Conservation (phyloP, 2,888 invertebrate species). For the Rosalia funebris region DNA sequence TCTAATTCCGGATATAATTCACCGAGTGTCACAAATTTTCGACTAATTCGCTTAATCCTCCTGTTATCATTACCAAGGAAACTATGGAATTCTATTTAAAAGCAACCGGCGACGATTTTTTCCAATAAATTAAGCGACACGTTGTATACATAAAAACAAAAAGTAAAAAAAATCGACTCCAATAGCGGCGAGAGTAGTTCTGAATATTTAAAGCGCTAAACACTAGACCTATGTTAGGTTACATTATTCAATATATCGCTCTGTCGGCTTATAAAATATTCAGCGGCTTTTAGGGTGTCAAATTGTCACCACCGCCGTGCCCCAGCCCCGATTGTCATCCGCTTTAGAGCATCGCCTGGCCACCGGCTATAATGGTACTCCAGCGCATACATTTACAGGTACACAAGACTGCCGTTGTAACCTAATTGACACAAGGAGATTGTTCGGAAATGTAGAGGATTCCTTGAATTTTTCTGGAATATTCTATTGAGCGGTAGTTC, state of each 20-base stretch:
- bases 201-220: constrained; percentile 64
- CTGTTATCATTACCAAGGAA: no score
- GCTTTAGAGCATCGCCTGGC: constrained; percentile 34
- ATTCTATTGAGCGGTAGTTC: no score
- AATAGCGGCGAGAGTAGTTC: constrained; percentile 51
- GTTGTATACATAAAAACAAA: constrained; percentile 37
- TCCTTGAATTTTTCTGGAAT: no score
- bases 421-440: background rate
- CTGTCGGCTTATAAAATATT: constrained; percentile 64
- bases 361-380: constrained; percentile 34
- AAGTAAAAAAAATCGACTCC: constrained; percentile 33
- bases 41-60: no score
- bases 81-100: no score
- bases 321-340: constrained; percentile 41
- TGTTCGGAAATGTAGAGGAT: no score
- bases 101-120: constrained; percentile 23
- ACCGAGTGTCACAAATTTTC: no score
- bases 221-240: constrained; percentile 65
- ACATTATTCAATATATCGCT: constrained; percentile 64
- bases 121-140: constrained; percentile 35
- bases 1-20: no score
- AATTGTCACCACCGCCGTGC: constrained; percentile 54
- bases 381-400: background rate
- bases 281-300: constrained; percentile 65
- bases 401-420: constrained; percentile 6